Conservation (phyloP, 2,888 invertebrate genomes). For the Volucella zonaria region DNA sequence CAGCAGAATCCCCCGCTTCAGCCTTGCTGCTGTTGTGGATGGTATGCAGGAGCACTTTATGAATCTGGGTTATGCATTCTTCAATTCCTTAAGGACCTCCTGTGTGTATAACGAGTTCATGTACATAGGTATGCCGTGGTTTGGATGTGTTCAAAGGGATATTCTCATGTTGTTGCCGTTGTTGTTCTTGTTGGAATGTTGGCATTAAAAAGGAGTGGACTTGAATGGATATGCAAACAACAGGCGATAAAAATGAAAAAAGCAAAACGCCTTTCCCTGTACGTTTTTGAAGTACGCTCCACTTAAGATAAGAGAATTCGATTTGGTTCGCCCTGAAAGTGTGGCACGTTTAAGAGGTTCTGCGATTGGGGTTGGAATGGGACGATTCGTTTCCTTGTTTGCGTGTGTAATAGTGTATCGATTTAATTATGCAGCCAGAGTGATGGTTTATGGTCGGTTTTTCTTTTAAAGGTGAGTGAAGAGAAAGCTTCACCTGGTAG, state of each 20-base stretch:
- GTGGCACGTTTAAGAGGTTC: conserved; percentile 15
- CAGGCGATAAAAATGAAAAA: background rate
- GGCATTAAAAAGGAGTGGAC: conserved; percentile 62
- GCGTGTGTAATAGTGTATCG: background rate
- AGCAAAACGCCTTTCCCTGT: background rate
- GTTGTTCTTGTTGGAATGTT: conserved; percentile 34
- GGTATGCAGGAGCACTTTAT: conserved; percentile 60
- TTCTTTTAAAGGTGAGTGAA: too few relatives aligned
- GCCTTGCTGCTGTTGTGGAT: conserved; percentile 44
- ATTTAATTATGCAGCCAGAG: conserved; percentile 32
- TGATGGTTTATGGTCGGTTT: background rate
- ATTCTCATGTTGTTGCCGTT: too few relatives aligned
- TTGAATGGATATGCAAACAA: conserved; percentile 60
- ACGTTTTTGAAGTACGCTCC: conserved; percentile 36
- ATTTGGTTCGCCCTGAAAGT: conserved; percentile 39
- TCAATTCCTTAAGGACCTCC: conserved; percentile 62
- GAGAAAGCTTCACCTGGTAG: too few relatives aligned
- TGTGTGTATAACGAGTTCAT: background rate
- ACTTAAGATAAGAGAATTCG: conserved; percentile 57
- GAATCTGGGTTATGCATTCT: conserved; percentile 70
- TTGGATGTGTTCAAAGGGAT: conserved; percentile 4
- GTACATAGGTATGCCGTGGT: background rate
- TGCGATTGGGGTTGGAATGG: background rate
- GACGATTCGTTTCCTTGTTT: background rate
- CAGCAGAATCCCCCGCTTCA: background rate